Base-by-base conservation (phyloP, 1,140 invertebrate genomes). In the Cataglyphis hispanica region DNA sequence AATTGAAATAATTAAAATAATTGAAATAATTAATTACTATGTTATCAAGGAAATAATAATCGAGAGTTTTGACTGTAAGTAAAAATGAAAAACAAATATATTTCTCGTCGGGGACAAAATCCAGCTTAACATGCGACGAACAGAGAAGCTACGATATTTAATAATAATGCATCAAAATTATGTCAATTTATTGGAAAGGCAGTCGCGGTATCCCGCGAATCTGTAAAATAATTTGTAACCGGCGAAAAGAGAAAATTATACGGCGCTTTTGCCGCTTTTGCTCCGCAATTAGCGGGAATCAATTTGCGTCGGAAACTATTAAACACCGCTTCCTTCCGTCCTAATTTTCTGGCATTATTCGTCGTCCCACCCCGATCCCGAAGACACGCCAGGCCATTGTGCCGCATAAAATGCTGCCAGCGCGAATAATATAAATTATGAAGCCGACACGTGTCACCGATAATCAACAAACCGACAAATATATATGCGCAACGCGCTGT, bases 261-360 rank as follows among this genome's bases (percentile, higher is more conserved):
- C 43, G 53, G 25, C 37, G 50, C 13, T n/a, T 53, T 53, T 81
- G 66, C 25, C 25, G 46, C 31, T n/a, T n/a, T n/a, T 16, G 25
- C 37, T 61, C 25, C 53, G 53, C 66, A 83, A 83, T 83, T 83
- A 83, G 78, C 78, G 53, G 67, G 67, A 83, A 83, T 83, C 78
- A 83, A 83, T 83, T 83, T 83, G 27, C 25, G 78, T 43, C 78
- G 78, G 78, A 74, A 83, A 83, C 78, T 83, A 83, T 83, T 83
- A 83, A 83, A 83, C 78, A 83, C 13, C 53, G 56, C 67, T 83
- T 83, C 67, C 78, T 83, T 83, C 78, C 78, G 53, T 61, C 37
- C 66, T 61, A 83, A 83, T 83, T 83, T 83, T 61, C 78, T 40
- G 37, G 37, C 13, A 61, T 83, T 83, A 83, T 83, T 83, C 67